Percentiles rank a stretch among this genome's conserved stretches.
Conservation (phyloP, 2,113 vertebrate species). For the Varanus komodoensis region DNA sequence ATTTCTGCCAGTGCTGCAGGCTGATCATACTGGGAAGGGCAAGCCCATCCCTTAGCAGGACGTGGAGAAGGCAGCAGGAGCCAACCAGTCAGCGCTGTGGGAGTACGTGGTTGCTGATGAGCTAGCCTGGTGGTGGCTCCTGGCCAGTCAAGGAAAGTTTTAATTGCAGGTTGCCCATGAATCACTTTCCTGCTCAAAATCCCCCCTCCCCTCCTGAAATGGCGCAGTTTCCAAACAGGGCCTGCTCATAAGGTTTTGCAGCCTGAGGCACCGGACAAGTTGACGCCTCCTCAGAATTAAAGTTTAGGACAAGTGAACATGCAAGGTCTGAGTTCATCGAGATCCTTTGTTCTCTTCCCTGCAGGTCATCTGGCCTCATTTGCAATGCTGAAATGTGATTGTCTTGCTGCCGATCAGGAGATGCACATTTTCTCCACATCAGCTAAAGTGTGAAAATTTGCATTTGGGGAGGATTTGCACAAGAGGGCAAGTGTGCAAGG, state of each 20-base stretch:
- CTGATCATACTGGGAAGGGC: not conserved
- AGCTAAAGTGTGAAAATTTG: no score
- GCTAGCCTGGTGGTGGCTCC: not conserved
- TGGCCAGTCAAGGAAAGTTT: not conserved
- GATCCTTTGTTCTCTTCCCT: no score
- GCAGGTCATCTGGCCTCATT: no score
- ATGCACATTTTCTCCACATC: no score
- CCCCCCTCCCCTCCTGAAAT: no score
- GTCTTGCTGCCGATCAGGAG: no score
- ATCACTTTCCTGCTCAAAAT: not conserved
- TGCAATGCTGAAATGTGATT: no score
- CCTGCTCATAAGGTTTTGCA: not conserved
- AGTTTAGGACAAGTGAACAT: no score
- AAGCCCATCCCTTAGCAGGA: not conserved
- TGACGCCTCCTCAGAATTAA: no score
- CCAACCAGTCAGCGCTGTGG: not conserved
- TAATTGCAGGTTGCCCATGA: not conserved
- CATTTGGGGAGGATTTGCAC: no score
- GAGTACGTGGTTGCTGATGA: not conserved
- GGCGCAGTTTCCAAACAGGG: not conserved
- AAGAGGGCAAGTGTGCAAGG: no score
- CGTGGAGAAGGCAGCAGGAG: not conserved
- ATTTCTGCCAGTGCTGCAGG: not conserved
- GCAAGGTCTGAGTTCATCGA: no score
- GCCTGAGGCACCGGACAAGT: not conserved